Conservation (phyloP, 2,113 vertebrate genomes). For the Cercocebus atys region DNA sequence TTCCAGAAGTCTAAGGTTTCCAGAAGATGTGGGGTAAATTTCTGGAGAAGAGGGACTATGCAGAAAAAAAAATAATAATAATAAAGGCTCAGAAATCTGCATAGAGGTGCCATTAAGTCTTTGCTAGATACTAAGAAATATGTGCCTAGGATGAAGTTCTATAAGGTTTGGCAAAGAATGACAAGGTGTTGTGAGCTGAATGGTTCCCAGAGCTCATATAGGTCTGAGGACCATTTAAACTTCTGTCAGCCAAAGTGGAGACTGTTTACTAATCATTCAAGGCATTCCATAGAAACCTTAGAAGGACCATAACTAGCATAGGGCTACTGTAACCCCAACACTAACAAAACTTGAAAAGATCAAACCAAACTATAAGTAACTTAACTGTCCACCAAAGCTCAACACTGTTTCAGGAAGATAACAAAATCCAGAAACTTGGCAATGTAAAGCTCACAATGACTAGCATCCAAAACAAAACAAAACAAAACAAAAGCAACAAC, state of each 20-base stretch:
- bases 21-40: neutral
- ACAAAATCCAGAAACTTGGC: constrained; percentile 34
- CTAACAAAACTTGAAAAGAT: constrained; percentile 24
- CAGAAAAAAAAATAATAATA: neutral
- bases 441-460: neutral
- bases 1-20: constrained; percentile 25
- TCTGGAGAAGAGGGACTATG: neutral
- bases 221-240: neutral
- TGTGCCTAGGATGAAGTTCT: neutral
- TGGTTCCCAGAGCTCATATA: neutral
- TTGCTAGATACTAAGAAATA: neutral
- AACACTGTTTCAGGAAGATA: neutral
- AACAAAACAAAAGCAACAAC: neutral
- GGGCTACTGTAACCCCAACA: neutral
- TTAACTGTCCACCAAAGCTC: neutral
- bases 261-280: neutral
- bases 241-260: neutral
- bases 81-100: neutral
- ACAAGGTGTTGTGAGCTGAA: neutral
- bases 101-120: neutral
- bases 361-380: neutral
- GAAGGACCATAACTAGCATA: neutral
- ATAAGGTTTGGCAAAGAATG: neutral
- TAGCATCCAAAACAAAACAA: neutral
- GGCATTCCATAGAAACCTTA: neutral